phyloP scores from a whole-genome alignment of 2,113 vertebrate species.

The Dicerorhinus sumatrensis region DNA sequence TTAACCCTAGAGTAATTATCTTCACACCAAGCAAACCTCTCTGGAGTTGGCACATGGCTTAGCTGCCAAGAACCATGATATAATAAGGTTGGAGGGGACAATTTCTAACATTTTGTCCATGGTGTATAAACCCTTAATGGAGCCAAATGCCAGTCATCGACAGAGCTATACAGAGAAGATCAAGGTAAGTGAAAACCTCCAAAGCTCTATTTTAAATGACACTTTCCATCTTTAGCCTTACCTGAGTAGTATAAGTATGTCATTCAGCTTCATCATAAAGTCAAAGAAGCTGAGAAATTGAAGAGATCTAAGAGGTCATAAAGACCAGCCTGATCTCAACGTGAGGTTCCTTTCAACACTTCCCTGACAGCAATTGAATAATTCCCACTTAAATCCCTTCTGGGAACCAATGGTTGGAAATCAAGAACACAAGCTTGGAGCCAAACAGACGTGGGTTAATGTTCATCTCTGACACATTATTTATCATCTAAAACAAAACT shows the following conservation, averaged over 20 bases:
- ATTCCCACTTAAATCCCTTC: not conserved
- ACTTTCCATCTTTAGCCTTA: constrained; percentile 45
- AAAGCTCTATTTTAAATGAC: constrained; percentile 29
- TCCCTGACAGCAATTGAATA: not conserved
- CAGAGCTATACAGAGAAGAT: not conserved
- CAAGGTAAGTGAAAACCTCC: not conserved
- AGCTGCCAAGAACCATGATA: constrained; percentile 60
- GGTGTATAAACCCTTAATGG: constrained; percentile 56
- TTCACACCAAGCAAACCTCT: constrained; percentile 58
- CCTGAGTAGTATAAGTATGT: not conserved
- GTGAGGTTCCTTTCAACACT: not conserved
- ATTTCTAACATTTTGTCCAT: constrained; percentile 58
- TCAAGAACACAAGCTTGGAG: not conserved
- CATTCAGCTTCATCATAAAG: constrained; percentile 8
- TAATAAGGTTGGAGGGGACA: constrained; percentile 52
- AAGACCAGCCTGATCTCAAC: not conserved
- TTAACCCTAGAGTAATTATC: constrained; percentile 76
- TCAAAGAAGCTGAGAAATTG: not conserved
- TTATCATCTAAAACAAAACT: not conserved
- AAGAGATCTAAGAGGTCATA: not conserved
- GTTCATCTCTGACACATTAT: not conserved
- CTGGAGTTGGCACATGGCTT: constrained; percentile 48
- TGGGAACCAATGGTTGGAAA: not conserved
- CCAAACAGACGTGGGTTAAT: not conserved
- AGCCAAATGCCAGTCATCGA: constrained; percentile 55